Evolutionary conservation across 53 echinoderm and acorn worm species (phyloP), one percentile per base, ranked within the genome.

Genomic region (Antedon mediterranea): DNA sequence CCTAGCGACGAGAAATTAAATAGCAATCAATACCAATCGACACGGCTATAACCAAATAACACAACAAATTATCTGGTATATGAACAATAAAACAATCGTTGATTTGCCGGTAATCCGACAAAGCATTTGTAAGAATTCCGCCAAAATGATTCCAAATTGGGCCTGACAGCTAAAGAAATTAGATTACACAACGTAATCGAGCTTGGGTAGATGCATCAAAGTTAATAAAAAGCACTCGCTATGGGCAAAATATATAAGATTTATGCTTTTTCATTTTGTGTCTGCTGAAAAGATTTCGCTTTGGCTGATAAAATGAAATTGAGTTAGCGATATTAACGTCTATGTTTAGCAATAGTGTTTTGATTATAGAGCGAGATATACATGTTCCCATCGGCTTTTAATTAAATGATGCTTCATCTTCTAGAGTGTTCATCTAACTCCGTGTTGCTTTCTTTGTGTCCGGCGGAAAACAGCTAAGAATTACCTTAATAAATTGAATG

Each of bases 91-190:
- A 57, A 57, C 23, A 57, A 57, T 57, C 57, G 23, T 26, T 15
- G 23, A 57, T 57, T 57, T 23, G 57, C 14, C 57, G 57, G 57
- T 57, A 57, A 57, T 57, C 57, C 57, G 57, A 57, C 57, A 57
- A 57, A 57, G 57, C 57, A 57, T 57, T 23, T 8, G 14, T 18
- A 57, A 57, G 57, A 57, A 11, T 57, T 26, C 57, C 57, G 57
- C 57, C 57, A 57, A 57, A 57, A 57, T 57, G 57, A 57, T 57
- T 57, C 57, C 57, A 57, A 57, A 57, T 57, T 57, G 57, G 57
- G 57, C 57, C 23, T 57, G 57, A 57, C 57, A 57, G 57, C 57
- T 57, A 8, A 26, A 57, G 57, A 57, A 57, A 57, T 57, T 57
- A 57, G 57, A 57, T 57, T 57, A 57, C 57, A 57, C 57, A 57